phyloP scores from a whole-genome alignment of 2,113 vertebrate genomes.

The Catharus minimus region DNA sequence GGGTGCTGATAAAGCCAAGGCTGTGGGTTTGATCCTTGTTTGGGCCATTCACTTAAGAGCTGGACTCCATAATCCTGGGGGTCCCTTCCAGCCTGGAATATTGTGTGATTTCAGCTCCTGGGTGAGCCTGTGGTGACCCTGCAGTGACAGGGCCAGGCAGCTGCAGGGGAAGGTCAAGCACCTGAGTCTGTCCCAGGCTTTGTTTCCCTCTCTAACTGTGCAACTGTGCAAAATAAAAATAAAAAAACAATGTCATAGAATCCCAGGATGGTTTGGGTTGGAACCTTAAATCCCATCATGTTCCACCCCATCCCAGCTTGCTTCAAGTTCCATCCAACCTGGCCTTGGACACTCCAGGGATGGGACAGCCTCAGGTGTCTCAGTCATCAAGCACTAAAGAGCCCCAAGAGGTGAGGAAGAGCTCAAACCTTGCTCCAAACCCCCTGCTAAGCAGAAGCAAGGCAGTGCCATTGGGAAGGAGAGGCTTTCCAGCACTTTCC shows the following conservation, averaged over 20 bases:
- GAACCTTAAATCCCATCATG: neutral
- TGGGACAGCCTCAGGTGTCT: neutral
- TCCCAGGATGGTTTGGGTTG: neutral
- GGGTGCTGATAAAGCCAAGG: neutral
- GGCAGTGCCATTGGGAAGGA: neutral
- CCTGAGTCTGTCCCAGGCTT: neutral
- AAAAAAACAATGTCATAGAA: neutral
- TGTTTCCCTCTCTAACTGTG: neutral
- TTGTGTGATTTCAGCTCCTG: neutral
- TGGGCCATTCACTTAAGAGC: neutral
- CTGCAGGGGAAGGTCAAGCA: neutral
- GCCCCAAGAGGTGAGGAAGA: neutral
- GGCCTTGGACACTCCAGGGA: neutral
- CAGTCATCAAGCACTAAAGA: neutral
- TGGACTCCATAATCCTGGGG: neutral
- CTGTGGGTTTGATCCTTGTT: neutral
- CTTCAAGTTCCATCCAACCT: neutral
- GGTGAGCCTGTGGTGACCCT: neutral
- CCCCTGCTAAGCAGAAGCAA: neutral
- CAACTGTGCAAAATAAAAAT: neutral
- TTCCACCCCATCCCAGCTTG: neutral
- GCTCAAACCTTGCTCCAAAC: neutral
- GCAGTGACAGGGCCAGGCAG: neutral
- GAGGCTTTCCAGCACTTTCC: neutral
- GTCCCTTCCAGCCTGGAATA: neutral